Percentiles rank a stretch among this genome's conserved stretches.
Conservation (phyloP, 2,113 vertebrate genomes). For the Xiphorhynchus elegans region DNA sequence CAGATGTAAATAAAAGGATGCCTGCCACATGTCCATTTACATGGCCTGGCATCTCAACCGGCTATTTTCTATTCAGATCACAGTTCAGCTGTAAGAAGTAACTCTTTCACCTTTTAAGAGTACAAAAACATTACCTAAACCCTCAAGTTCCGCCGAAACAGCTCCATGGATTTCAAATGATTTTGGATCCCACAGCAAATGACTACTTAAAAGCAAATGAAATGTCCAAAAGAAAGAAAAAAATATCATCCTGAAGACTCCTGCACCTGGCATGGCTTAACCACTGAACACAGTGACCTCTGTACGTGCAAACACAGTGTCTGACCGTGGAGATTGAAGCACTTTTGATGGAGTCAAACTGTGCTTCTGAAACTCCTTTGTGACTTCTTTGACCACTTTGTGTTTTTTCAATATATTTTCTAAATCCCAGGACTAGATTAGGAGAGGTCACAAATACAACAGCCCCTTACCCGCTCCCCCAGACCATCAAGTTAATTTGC, state of each 20-base stretch:
- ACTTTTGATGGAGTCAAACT: background rate
- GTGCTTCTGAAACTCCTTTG: background rate
- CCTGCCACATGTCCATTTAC: background rate
- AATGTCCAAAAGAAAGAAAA: background rate
- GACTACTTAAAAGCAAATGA: background rate
- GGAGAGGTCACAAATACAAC: background rate
- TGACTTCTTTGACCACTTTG: background rate
- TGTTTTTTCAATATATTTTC: background rate
- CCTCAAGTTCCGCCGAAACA: background rate
- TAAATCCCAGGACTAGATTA: background rate
- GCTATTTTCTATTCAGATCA: background rate
- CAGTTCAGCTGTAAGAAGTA: background rate
- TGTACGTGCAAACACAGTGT: fast-evolving
- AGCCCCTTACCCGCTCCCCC: background rate
- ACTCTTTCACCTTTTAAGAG: background rate
- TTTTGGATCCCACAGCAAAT: fast-evolving
- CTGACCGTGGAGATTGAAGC: background rate
- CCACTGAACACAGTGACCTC: background rate
- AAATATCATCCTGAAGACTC: background rate
- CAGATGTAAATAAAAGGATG: background rate
- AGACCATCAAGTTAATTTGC: background rate
- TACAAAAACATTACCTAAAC: background rate
- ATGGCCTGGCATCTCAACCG: background rate
- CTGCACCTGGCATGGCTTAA: background rate
- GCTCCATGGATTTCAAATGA: background rate